Conservation (phyloP, 2,113 vertebrate species). For the Engraulis encrasicolus region DNA sequence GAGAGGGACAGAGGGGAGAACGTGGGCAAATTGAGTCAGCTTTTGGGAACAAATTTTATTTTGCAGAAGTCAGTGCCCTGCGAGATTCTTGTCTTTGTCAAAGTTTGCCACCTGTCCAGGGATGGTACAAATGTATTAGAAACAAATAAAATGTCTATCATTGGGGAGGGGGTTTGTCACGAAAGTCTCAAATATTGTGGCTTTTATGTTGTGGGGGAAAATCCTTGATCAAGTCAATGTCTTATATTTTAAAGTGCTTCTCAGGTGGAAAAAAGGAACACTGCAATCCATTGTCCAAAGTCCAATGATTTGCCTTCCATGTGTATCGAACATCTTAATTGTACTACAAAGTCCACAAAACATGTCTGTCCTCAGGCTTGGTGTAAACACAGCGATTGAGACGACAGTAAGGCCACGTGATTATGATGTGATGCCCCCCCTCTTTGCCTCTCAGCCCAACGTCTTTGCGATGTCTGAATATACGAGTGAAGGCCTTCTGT, state of each 20-base stretch:
- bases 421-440: constrained; percentile 54
- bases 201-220: constrained; percentile 2
- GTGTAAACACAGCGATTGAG: constrained; percentile 32
- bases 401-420: constrained; percentile 40
- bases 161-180: constrained; percentile 26
- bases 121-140: constrained; percentile 7
- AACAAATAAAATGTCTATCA: constrained; percentile 5
- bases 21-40: constrained; percentile 56
- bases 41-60: constrained; percentile 5
- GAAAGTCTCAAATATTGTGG: neutral
- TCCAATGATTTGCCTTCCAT: constrained; percentile 55
- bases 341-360: constrained; percentile 53
- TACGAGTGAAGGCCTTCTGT: neutral
- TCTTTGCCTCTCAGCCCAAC: neutral
- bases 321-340: constrained; percentile 50
- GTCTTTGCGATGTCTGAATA: constrained; percentile 3
- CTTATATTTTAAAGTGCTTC: constrained; percentile 71
- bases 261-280: constrained; percentile 75
- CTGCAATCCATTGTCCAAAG: constrained; percentile 72
- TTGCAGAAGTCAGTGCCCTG: neutral
- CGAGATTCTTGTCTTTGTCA: neutral
- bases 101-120: neutral
- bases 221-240: constrained; percentile 61
- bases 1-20: constrained; percentile 49
- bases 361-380: constrained; percentile 38